Evolutionary conservation across 1,140 invertebrate species (phyloP).

Genomic region (Teleopsis dalmanni): DNA sequence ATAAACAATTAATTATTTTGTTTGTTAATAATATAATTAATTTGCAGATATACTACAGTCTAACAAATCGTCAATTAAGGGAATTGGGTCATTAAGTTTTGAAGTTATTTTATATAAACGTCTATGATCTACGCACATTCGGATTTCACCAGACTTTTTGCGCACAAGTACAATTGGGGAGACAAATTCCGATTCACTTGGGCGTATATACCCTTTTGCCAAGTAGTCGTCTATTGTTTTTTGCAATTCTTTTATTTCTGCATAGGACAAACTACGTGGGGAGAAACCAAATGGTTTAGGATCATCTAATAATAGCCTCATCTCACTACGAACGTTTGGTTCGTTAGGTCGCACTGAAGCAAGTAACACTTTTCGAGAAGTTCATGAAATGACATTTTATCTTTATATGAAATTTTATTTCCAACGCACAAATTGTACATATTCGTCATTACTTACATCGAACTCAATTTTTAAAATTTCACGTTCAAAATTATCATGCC

Average conservation of each 20-base stretch:
- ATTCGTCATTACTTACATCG: no score
- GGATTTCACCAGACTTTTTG: conserved; percentile 22
- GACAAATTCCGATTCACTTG: conserved; percentile 28
- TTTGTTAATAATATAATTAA: no score
- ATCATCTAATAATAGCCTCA: conserved; percentile 13
- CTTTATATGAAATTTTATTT: no score
- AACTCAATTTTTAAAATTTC: no score
- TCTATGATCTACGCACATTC: conserved; percentile 25
- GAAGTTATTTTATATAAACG: conserved; percentile 19
- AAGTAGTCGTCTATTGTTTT: conserved; percentile 24
- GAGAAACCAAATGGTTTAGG: conserved; percentile 18
- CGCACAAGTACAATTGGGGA: conserved; percentile 28
- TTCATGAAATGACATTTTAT: no score
- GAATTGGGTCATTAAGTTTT: conserved; percentile 28
- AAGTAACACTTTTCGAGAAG: no score
- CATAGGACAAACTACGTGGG: conserved; percentile 18
- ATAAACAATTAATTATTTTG: conserved; percentile 24
- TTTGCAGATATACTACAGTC: no score
- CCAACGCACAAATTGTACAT: no score
- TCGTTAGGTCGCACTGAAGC: background rate
- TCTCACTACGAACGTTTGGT: conserved; percentile 5
- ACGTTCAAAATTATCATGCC: no score
- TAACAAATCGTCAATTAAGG: conserved; percentile 34
- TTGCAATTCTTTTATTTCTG: conserved; percentile 18
- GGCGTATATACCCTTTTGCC: no score